Base-by-base conservation (phyloP, 2,888 invertebrate species). In the Hipparchia semele region DNA sequence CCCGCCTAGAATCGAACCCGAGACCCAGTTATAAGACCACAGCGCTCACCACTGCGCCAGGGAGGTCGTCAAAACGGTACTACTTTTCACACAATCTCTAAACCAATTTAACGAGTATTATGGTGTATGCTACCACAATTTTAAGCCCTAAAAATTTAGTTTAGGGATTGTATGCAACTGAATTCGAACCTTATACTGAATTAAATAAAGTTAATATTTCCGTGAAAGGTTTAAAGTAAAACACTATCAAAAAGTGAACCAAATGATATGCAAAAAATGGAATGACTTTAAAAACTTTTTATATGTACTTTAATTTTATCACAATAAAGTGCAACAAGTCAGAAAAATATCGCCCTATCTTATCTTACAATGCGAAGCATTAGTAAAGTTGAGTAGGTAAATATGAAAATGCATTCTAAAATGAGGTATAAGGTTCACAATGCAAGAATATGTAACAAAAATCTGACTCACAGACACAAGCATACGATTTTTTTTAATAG, bases 221-320 rank as follows among this genome's bases (percentile, higher is more conserved):
- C 23, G 13, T 9, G 49, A 9, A 13, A 5, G 13, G 12, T 12
- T 53, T 23, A 56, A 13, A 56, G 13, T 13, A n/a, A 13, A n/a
- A 13, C 62, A 33, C 13, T 8, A 13, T 58, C 13, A 56, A 69
- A 74, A 62, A 75, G 70, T 71, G 64, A 71, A 56, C 33, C 71
- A 71, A 70, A 71, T 53, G 58, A 33, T n/a, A 65, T 7, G 12
- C 13, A 39, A 53, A 10, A 10, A 68, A 70, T 74, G 75, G 75
- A 76, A 76, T 76, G 76, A 72, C 39, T 51, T 70, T 58, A 45
- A 71, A 33, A 59, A 64, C 45, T 68, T 56, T 62, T 58, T 58
- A 68, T 56, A 58, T 58, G 58, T 23, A 23, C 23, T 68, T 67
- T 46, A 46, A 33, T 68, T 65, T 71, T 73, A 73, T 72, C 73